Percentiles rank a stretch among this genome's conserved stretches.
phyloP scores from a whole-genome alignment of 2,888 invertebrate species.

The Caenorhabditis doughertyi region DNA sequence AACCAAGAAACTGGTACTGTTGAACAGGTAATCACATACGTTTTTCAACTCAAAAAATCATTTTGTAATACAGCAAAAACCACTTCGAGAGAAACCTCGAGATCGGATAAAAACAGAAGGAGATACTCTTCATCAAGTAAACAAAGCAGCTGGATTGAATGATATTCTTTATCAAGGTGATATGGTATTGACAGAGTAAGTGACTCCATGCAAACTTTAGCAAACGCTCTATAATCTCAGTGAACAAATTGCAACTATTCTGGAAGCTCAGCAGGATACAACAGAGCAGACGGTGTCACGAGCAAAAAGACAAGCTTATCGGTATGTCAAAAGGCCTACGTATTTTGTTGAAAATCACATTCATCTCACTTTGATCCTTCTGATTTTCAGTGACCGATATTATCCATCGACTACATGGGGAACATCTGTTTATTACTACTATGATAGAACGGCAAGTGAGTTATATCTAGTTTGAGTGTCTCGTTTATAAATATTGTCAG shows the following conservation, averaged over 20 bases:
- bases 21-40: background rate
- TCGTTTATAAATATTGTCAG: background rate
- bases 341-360: background rate
- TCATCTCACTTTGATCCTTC: background rate
- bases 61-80: conserved; percentile 35
- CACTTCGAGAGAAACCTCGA: conserved; percentile 54
- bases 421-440: conserved; percentile 69
- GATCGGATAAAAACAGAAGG: conserved; percentile 57
- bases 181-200: conserved; percentile 71
- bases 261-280: conserved; percentile 49
- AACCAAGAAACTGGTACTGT: conserved; percentile 9
- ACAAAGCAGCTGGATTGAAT: conserved; percentile 66
- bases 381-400: conserved; percentile 63
- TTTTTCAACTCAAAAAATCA: background rate
- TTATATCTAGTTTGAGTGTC: background rate
- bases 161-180: conserved; percentile 74
- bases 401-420: conserved; percentile 72
- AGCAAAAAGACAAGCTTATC: conserved; percentile 56
- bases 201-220: background rate
- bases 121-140: conserved; percentile 68
- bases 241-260: conserved; percentile 55
- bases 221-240: conserved; percentile 4
- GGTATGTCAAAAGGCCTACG: conserved; percentile 14
- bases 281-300: background rate
- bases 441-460: conserved; percentile 64